These are phyloP conservation scores for Odontophorus gujanensis DNA, from an alignment of 2,113 vertebrate genomes.

Conservation along the genomic window DNA sequence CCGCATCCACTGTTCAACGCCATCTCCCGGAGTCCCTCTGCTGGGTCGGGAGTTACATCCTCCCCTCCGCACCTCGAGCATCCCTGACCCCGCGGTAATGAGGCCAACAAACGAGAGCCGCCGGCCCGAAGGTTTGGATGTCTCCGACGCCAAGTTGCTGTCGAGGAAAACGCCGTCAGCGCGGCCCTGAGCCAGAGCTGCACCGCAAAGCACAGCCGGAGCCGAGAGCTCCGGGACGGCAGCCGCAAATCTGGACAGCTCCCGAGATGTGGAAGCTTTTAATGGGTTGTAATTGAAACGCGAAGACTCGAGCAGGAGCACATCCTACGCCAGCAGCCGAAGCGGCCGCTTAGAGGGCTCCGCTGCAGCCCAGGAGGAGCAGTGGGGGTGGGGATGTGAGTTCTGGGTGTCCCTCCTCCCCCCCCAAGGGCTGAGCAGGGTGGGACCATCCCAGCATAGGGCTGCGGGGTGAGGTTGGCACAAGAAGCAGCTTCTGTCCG, in stretches of 20 bases:
- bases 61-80: neutral
- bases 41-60: neutral
- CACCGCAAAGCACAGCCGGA: neutral
- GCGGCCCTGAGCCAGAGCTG: neutral
- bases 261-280: neutral
- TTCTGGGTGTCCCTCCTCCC: too few relatives aligned
- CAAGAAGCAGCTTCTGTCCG: neutral
- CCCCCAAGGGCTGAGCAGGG: neutral
- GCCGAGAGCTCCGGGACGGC: neutral
- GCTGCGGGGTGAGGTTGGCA: fast-evolving
- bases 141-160: neutral
- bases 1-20: neutral
- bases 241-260: neutral
- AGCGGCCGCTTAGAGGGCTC: fast-evolving
- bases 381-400: neutral
- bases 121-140: neutral
- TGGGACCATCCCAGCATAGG: fast-evolving
- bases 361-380: neutral
- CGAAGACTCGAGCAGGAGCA: neutral
- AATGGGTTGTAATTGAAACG: neutral
- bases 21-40: neutral
- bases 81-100: neutral
- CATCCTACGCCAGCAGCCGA: neutral
- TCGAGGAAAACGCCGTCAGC: neutral
- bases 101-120: neutral